Evolutionary conservation across 2,888 invertebrate genomes (phyloP).

Genomic region (Dicyrtomina minuta): DNA sequence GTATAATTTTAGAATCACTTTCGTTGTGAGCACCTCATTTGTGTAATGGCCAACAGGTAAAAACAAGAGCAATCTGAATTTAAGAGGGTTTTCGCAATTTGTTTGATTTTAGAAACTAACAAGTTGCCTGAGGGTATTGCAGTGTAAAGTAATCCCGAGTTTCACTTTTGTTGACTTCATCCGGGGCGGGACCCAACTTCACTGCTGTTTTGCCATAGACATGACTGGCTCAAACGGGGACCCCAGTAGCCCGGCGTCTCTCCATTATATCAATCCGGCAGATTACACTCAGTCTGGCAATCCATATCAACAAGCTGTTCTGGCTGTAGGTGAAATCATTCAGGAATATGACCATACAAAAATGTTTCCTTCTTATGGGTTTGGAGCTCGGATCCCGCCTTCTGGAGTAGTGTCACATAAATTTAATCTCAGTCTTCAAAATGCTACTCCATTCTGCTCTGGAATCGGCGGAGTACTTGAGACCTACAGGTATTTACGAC

Average conservation of each 20-base stretch:
- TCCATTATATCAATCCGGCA: conserved; percentile 58
- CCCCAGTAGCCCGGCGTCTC: conserved; percentile 56
- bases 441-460: conserved; percentile 60
- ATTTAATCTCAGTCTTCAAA: conserved; percentile 60
- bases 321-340: conserved; percentile 53
- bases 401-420: conserved; percentile 58
- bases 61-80: too few species aligned
- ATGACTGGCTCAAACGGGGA: conserved; percentile 55
- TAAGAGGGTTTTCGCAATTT: too few species aligned
- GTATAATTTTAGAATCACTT: too few species aligned
- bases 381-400: conserved; percentile 57
- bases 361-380: conserved; percentile 15
- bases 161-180: conserved; percentile 64
- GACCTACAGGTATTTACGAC: conserved; percentile 45
- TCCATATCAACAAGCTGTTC: conserved; percentile 58
- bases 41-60: too few species aligned
- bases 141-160: conserved; percentile 45
- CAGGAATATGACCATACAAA: not conserved
- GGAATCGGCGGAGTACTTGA: conserved; percentile 57
- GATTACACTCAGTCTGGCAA: conserved; percentile 54
- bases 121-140: conserved; percentile 3
- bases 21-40: too few species aligned
- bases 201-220: conserved; percentile 60
- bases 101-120: not conserved
- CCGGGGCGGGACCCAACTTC: conserved; percentile 60